Base-by-base conservation (phyloP, 30 jellyfish, hydroid and myxozoan genomes). In the Hydractinia symbiolongicarpus region DNA sequence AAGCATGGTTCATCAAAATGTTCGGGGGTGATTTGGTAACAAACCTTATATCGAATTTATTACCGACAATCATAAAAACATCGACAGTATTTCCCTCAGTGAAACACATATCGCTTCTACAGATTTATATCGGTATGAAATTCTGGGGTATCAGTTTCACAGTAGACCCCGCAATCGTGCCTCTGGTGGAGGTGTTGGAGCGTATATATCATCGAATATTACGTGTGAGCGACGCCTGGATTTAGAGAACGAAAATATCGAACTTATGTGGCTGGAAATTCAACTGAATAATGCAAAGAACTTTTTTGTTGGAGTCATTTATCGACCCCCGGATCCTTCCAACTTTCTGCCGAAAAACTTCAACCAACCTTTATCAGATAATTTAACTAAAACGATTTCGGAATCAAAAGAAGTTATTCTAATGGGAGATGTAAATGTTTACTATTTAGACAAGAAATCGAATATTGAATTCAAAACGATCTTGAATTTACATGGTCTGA, bases 401-500 rank as follows among this genome's bases (percentile, higher is more conserved):
- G 74, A 64, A 64, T 64, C 74, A 64, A 64, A 72, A 72, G 81
- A 72, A 72, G 64, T 72, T 2, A 72, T 72, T 17, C 4, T 72
- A 0, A 0, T 72, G 0, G 71, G 81, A 2, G 81, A 72, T 14
- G 0, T 72, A 58, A 72, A 72, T 52, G 6, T 5, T 1, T 4
- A 72, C 6, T 72, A 17, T 14, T 0, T 5, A 14, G 5, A 72
- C 4, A 1, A 54, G 0, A 52, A 8, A 0, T 4, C 4, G 1
- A 5, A 17, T 64, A 4, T 64, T 0, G n/a, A n/a, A n/a, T n/a
- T n/a, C n/a, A 64, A 64, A 64, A 4, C 4, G 0, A 4, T 64
- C 40, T 64, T 64, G 40, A 64, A 0, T 0, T 5, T 0, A 64
- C 9, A 64, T 4, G 74, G 74, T 13, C 4, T 64, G 0, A 64